phyloP scores from a whole-genome alignment of 2,797 vertebrate genomes.

The Lagorchestes hirsutus region DNA sequence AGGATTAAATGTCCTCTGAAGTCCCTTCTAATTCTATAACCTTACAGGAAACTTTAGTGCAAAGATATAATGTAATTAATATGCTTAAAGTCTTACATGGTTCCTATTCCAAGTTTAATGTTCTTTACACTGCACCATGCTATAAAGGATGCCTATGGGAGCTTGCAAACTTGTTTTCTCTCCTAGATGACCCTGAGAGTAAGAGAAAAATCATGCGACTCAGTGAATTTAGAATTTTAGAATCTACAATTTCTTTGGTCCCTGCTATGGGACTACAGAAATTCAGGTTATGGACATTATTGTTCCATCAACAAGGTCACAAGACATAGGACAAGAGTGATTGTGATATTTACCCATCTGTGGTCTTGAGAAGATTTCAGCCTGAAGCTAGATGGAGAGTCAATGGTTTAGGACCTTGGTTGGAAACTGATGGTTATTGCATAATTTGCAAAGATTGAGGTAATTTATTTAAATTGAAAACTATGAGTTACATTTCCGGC shows the following conservation, averaged over 20 bases:
- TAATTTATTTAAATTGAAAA: conserved; percentile 63
- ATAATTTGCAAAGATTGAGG: conserved; percentile 46
- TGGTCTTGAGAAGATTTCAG: neutral
- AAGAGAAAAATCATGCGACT: neutral
- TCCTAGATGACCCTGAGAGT: neutral
- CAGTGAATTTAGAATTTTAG: neutral
- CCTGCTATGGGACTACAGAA: neutral
- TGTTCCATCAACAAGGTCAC: conserved; percentile 3
- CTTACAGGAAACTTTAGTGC: no score
- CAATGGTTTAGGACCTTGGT: conserved; percentile 28
- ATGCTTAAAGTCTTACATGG: no score
- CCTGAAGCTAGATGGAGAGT: conserved; percentile 25
- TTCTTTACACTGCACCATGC: no score
- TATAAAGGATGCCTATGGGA: neutral
- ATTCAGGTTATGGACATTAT: neutral
- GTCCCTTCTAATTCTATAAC: no score
- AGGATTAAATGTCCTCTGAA: no score
- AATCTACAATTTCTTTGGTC: neutral
- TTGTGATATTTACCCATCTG: neutral
- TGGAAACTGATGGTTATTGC: conserved; percentile 2
- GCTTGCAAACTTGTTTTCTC: accelerated
- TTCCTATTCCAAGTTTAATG: no score
- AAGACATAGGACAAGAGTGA: neutral
- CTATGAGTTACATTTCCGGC: conserved; percentile 58
- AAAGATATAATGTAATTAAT: no score